Conservation (phyloP, 2,888 invertebrate genomes). For the Choristoneura rosaceana region DNA sequence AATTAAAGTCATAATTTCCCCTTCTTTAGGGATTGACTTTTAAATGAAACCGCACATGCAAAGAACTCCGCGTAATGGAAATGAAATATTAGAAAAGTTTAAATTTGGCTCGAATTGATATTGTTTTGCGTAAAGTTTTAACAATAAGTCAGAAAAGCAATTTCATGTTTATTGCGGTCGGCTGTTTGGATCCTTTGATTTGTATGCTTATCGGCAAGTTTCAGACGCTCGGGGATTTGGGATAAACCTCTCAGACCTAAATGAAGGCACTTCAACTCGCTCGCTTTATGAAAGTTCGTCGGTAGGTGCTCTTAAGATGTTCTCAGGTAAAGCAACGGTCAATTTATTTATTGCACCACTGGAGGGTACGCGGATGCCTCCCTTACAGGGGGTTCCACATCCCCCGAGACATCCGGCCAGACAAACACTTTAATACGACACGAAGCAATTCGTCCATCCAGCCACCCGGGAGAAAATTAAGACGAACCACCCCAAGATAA, state of each 20-base stretch:
- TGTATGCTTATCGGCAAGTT: conserved; percentile 29
- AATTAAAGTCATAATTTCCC: conserved; percentile 21
- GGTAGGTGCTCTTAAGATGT: conserved; percentile 5
- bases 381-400: conserved; percentile 26
- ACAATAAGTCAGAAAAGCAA: conserved; percentile 38
- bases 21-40: conserved; percentile 29
- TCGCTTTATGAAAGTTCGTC: conserved; percentile 16
- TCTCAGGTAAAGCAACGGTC: conserved; percentile 26
- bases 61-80: conserved; percentile 33
- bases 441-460: conserved; percentile 38
- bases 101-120: conserved; percentile 36
- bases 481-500: conserved; percentile 32
- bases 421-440: conserved; percentile 40
- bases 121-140: conserved; percentile 38
- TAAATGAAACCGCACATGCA: conserved; percentile 37
- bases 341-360: conserved; percentile 38
- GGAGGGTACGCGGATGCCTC: conserved; percentile 5
- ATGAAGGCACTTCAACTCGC: conserved; percentile 3
- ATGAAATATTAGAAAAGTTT: conserved; percentile 42
- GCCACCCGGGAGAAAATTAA: conserved; percentile 36
- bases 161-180: conserved; percentile 39
- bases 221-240: neutral
- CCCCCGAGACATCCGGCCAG: conserved; percentile 33
- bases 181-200: conserved; percentile 38
- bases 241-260: conserved; percentile 13